Percentiles rank a stretch among this genome's conserved stretches.
phyloP scores from a whole-genome alignment of 2,113 vertebrate genomes.

The Oreochromis aureus region DNA sequence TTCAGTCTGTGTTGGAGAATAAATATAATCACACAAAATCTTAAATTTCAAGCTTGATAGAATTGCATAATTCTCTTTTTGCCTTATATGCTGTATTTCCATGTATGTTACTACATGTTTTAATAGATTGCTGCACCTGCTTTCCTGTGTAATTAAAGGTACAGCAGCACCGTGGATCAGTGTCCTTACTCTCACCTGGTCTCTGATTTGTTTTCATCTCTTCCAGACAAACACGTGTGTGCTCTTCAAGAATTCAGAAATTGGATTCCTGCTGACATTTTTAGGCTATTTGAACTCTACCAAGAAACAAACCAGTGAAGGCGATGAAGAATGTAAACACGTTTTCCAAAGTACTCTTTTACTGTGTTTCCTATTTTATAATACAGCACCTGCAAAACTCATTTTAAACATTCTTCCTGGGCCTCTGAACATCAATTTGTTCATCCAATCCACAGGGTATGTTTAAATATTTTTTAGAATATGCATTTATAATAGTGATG shows the following conservation, averaged over 20 bases:
- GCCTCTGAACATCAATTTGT: not conserved
- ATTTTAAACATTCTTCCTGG: not conserved
- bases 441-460: not conserved
- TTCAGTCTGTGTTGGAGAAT: not conserved
- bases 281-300: not conserved
- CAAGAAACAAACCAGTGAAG: not conserved
- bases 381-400: not conserved
- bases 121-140: not conserved
- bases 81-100: not conserved
- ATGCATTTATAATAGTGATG: not conserved
- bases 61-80: not conserved
- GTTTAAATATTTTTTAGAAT: not conserved
- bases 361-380: not conserved
- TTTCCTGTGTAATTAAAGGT: not conserved
- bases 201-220: not conserved
- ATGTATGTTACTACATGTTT: not conserved
- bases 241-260: not conserved
- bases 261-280: not conserved
- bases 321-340: not conserved
- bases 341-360: not conserved
- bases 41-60: not conserved
- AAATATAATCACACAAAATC: not conserved
- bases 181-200: not conserved
- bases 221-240: not conserved
- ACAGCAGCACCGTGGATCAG: fast-evolving